Evolutionary conservation across 2,888 invertebrate species (phyloP), one percentile per base, ranked within the genome.

Genomic region (Polydrusus cervinus): DNA sequence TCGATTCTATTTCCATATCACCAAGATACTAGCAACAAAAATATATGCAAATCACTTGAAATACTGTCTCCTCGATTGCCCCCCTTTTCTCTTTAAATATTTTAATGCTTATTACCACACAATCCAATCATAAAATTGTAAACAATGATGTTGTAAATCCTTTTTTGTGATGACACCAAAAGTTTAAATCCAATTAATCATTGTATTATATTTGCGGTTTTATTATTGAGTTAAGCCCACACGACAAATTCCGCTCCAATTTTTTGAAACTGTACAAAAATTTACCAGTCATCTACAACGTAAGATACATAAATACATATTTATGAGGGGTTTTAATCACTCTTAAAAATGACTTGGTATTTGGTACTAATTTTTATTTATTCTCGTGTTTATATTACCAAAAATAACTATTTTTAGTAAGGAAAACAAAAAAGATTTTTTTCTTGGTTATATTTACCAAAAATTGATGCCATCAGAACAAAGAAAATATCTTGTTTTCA

Each of bases 61-160:
- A 14, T n/a, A 45, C 10, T 45, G 45, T 61, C 43, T 38, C 16
- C 38, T 71, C 40, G 0, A 18, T 7, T 45, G 25, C 45, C 25
- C 49, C n/a, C 25, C 66, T 65, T 45, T 55, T 18, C 43, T 8
- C 14, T 8, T 47, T 25, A 25, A 11, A 53, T 14, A 18, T 18
- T 43, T 45, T 67, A 67, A n/a, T 14, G 8, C 49, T 70, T 60
- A 70, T 70, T 60, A 70, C 38, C 70, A 74, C 65, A 74, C 74
- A 74, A 74, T 74, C 38, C 60, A 62, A 55, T 60, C 57, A 51
- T 65, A 70, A 74, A 74, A 74, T 60, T 45, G 40, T 45, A 49
- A 74, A 51, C 51, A 25, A 49, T 65, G 18, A 60, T 34, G 20
- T 70, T 38, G 25, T 49, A 57, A 60, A 65, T 55, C 65, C 40